Evolutionary conservation across 2,888 invertebrate genomes (phyloP), one percentile per base, ranked within the genome.

Genomic region (Frankliniella intonsa): DNA sequence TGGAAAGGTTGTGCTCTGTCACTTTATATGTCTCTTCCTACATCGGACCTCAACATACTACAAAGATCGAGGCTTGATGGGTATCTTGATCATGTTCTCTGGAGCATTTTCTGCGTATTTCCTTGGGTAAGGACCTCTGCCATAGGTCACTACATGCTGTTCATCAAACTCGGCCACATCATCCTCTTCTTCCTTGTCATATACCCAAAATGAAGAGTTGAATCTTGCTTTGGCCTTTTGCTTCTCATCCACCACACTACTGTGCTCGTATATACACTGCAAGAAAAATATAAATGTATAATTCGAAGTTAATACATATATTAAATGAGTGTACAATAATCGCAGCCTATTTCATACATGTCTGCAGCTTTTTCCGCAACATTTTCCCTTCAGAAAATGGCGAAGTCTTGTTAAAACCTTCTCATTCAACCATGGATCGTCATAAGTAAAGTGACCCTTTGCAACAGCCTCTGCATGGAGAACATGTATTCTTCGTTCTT

Each of bases 291-390:
- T 3, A 25, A 12, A 0, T 12, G n/a, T n/a, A 22, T 25, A 25
- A 12, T 5, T 10, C 2, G 12, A 22, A 25, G 9, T 25, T 25
- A 3, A 76, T 8, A 22, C 3, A n/a, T 22, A 0, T 25, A 12
- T n/a, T 12, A 25, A 3, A 25, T 22, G 11, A 25, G 8, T 25
- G 7, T 69, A 25, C 0, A 22, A 76, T 8, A 25, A 22, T 12
- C 7, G 1, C 25, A 5, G 1, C 9, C 11, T 25, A 25, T 7
- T 10, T 76, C 85, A 84, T 84, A 85, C 85, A 83, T 85, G 85
- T 80, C 87, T 83, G 82, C 87, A 87, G 19, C 86, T 86, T 81
- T 85, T 85, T n/a, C 86, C 86, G 83, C 86, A 87, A 83, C 87
- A 87, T 12, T 84, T 82, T 11, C 85, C 86, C 69, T 85, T 83